These are phyloP conservation scores for Xestoiulus laeticollis DNA, from an alignment of 2,888 invertebrate species.

Conservation along the genomic window DNA sequence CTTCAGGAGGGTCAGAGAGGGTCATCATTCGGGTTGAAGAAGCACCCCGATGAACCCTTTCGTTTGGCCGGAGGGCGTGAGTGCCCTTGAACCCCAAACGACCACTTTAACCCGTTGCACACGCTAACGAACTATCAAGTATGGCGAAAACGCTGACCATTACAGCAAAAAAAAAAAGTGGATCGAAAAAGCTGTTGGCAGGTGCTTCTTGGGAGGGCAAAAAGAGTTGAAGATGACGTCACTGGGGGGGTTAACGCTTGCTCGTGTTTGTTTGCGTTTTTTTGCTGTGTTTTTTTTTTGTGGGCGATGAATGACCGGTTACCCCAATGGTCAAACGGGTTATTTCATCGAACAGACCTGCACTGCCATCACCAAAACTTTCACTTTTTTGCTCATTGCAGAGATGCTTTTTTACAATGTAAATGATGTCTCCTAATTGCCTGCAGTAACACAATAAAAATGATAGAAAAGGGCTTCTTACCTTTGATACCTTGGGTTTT, in stretches of 20 bases:
- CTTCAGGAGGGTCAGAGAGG: slow-evolving; percentile 1
- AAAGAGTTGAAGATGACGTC: background rate
- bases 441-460: background rate
- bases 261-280: background rate
- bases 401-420: too few species aligned
- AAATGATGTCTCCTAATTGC: too few species aligned
- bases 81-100: background rate
- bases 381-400: background rate
- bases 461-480: slow-evolving; percentile 54
- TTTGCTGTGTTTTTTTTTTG: background rate
- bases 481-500: slow-evolving; percentile 65
- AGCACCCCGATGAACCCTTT: slow-evolving; percentile 1
- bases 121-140: background rate
- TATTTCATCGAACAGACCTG: background rate
- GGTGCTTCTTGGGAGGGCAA: slow-evolving; percentile 4
- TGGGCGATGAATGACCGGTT: background rate
- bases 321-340: background rate
- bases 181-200: background rate
- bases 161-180: slow-evolving; percentile 15
- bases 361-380: background rate
- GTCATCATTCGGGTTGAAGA: background rate
- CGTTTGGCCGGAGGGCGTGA: background rate
- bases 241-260: background rate
- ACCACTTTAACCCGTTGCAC: background rate
- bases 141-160: background rate